phyloP scores from a whole-genome alignment of 35 echinoderm and acorn worm genomes.

The Heliocidaris erythrogramma region DNA sequence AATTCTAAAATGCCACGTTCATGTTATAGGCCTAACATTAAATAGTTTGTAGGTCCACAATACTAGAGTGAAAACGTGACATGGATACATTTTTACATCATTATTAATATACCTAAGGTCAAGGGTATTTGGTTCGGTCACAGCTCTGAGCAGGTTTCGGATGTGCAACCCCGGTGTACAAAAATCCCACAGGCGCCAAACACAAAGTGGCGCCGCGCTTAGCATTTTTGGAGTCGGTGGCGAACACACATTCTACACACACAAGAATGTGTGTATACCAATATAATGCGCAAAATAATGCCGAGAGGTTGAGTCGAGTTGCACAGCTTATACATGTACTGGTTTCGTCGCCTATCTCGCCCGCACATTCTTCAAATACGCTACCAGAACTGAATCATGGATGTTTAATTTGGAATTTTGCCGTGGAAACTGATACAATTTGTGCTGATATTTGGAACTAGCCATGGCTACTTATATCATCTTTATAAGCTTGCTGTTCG shows the following conservation, averaged over 20 bases:
- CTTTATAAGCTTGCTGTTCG: background rate
- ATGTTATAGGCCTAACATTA: too few species aligned
- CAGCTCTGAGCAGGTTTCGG: background rate
- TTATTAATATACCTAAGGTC: background rate
- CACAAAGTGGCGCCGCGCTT: background rate
- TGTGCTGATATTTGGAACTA: background rate
- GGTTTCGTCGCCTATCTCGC: background rate
- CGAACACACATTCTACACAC: background rate
- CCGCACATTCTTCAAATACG: background rate
- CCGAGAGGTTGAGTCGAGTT: background rate
- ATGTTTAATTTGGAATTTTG: slow-evolving; percentile 33
- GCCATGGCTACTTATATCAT: slow-evolving; percentile 23
- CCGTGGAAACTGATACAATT: background rate
- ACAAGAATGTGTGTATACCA: background rate
- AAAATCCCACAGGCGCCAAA: background rate
- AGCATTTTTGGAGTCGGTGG: background rate
- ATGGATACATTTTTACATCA: background rate
- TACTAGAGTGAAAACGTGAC: too few species aligned
- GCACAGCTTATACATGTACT: background rate
- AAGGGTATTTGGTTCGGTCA: background rate
- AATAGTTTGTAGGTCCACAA: too few species aligned
- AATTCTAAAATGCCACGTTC: too few species aligned
- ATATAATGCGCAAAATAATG: background rate
- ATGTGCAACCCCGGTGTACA: background rate
- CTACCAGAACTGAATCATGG: background rate